These are phyloP conservation scores for Pollenia angustigena DNA, from an alignment of 2,888 invertebrate species.

Conservation along the genomic window DNA sequence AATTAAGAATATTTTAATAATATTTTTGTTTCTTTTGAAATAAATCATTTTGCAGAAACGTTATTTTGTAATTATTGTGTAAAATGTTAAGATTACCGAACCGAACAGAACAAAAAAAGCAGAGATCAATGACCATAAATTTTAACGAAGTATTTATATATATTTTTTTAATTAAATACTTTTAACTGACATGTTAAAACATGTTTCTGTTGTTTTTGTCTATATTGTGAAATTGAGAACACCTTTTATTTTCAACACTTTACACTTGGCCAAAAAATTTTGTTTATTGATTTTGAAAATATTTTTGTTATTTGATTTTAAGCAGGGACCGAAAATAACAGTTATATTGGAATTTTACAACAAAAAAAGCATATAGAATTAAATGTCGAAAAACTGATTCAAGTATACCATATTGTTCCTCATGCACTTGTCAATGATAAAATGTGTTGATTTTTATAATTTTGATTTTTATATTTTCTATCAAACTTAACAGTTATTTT, in stretches of 20 bases:
- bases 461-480: no score
- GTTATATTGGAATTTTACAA: no score
- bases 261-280: background rate
- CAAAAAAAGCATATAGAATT: no score
- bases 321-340: no score
- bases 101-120: background rate
- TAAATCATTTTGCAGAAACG: conserved; percentile 33
- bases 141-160: background rate
- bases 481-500: no score
- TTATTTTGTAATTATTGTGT: conserved; percentile 16
- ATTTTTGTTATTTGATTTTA: no score
- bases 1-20: conserved; percentile 12
- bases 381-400: no score
- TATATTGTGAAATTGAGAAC: background rate
- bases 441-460: no score
- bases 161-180: background rate
- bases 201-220: background rate
- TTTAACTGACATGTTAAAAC: background rate
- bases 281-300: no score
- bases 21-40: background rate
- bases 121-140: conserved; percentile 15
- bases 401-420: no score
- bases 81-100: background rate
- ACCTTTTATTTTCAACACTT: background rate
- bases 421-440: no score